Base-by-base conservation (phyloP, 2,113 vertebrate species). In the Sclerurus mexicanus region DNA sequence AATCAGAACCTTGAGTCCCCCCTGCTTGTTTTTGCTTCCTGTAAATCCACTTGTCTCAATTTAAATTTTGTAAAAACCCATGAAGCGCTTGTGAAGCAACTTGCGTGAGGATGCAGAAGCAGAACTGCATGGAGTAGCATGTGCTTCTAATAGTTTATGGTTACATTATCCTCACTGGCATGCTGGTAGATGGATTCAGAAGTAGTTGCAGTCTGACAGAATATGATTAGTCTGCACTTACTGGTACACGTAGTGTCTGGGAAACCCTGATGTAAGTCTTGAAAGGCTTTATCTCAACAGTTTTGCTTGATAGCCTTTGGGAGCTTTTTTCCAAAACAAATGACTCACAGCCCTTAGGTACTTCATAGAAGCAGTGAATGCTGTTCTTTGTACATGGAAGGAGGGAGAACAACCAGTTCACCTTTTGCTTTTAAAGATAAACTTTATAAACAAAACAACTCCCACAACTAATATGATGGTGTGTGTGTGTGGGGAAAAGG, bases 241-340 rank as follows among this genome's bases (percentile, higher is more conserved):
- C 2, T 80, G 75, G 66, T 77, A 77, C 69, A 71, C 14, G 27
- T 86, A 90, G 89, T 76, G 79, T 94, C 91, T 95, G 88, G 87
- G 85, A 97, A 96, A 74, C 86, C 64, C 88, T 95, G 92, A 93
- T 96, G 72, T 44, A 93, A 91, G 93, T 85, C 91, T 92, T 91
- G 81, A 84, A 89, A 80, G 72, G 60, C 75, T 95, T 95, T 95
- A 93, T 91, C 92, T 92, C 88, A 78, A 80, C 76, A 89, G 92
- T 81, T 77, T 92, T 93, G 77, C 89, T 58, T 93, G 90, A 85
- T 93, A 75, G 59, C 87, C 68, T 81, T 40, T 69, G 49, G 83
- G 75, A 85, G 55, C n/a, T 87, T 85, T 97, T 96, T 92, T 47
- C 96, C 83, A 91, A 96, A 96, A 89, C 81, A 91, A 87, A 76